phyloP scores from a whole-genome alignment of 1,140 invertebrate species.

The Dreissena rostriformis region DNA sequence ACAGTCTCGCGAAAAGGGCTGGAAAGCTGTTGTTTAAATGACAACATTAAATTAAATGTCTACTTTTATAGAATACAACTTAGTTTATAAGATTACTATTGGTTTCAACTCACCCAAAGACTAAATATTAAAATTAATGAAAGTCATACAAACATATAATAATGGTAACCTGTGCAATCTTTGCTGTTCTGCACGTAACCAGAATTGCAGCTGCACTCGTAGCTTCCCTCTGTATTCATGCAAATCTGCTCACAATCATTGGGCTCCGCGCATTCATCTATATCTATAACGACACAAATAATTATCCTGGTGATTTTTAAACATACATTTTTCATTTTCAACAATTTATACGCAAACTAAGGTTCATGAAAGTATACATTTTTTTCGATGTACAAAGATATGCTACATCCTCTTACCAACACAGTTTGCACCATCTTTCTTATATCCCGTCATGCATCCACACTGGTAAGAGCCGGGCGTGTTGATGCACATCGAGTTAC shows the following conservation, averaged over 20 bases:
- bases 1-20: no score
- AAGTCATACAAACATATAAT: neutral
- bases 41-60: neutral
- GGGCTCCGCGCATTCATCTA: slow-evolving; percentile 23
- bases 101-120: neutral
- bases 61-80: neutral
- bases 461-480: slow-evolving; percentile 6
- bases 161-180: slow-evolving; percentile 33
- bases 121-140: neutral
- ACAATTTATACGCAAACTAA: neutral
- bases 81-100: neutral
- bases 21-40: no score
- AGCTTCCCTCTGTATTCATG: slow-evolving; percentile 42
- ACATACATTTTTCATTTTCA: neutral
- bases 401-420: neutral
- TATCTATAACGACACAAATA: slow-evolving; percentile 30
- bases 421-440: neutral
- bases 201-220: slow-evolving; percentile 35
- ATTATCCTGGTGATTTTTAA: neutral
- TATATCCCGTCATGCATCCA: slow-evolving; percentile 11
- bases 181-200: slow-evolving; percentile 32
- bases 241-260: slow-evolving; percentile 41
- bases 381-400: neutral
- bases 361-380: neutral
- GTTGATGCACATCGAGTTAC: slow-evolving; percentile 13